These are phyloP conservation scores for Labroides dimidiatus DNA, from an alignment of 2,797 vertebrate species.

Conservation along the genomic window DNA sequence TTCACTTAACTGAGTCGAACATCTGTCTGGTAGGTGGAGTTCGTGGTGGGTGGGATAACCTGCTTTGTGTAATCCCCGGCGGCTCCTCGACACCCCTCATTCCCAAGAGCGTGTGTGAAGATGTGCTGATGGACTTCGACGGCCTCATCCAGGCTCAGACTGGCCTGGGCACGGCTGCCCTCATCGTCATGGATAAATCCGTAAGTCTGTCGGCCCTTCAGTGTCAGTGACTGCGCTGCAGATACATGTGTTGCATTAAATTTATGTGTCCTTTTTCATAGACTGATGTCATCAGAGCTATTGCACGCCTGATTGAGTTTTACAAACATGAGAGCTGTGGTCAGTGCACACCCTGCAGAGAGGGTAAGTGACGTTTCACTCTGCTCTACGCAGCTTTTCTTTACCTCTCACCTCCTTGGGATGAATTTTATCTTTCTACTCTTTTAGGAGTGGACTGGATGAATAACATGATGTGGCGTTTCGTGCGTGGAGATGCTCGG, in stretches of 20 bases:
- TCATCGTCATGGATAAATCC: conserved; percentile 98
- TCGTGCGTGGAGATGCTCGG: conserved; percentile 89
- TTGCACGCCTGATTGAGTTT: conserved; percentile 95
- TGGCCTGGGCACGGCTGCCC: conserved; percentile 91
- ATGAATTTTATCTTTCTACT: background rate
- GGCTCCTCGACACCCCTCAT: conserved; percentile 96
- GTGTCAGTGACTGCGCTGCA: background rate
- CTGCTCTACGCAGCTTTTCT: background rate
- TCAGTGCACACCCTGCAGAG: conserved; percentile 96
- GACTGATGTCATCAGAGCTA: conserved; percentile 92
- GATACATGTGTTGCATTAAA: background rate
- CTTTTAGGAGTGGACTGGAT: conserved; percentile 96
- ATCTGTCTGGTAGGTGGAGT: conserved; percentile 88
- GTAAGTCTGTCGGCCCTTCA: conserved; percentile 74
- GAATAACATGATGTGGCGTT: conserved; percentile 98
- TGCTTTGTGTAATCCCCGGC: conserved; percentile 93
- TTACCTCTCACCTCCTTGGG: background rate
- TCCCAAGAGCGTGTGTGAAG: conserved; percentile 92
- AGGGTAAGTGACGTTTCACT: conserved; percentile 81
- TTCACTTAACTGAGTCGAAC: conserved; percentile 47
- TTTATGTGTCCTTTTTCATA: conserved; percentile 62
- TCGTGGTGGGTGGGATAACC: conserved; percentile 95
- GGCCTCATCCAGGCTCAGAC: conserved; percentile 93
- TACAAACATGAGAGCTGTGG: conserved; percentile 99
- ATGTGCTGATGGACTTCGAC: conserved; percentile 96